Evolutionary conservation across 2,113 vertebrate species (phyloP), one percentile per base, ranked within the genome.

Genomic region (Xiphias gladius): DNA sequence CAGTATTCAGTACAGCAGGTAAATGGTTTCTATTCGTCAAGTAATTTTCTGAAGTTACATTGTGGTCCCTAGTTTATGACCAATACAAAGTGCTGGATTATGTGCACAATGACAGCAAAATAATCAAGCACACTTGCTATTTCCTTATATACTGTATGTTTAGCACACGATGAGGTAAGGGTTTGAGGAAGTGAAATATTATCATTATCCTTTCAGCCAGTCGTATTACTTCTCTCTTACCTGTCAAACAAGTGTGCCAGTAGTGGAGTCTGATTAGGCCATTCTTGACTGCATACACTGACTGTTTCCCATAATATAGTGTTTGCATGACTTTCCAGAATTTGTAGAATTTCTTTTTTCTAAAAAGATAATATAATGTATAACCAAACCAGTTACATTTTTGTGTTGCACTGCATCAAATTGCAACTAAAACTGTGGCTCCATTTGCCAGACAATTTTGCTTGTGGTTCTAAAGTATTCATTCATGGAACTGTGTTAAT

Each of bases 21-120:
- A 41, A 80, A 63, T 28, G 58, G 62, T 55, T 75, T 2, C 32
- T 37, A 19, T 72, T 55, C 59, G 86, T 79, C 75, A 35, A 73
- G 73, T 2, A 37, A 4, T 65, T 82, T 73, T 70, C 50, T 69
- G 32, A 72, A 24, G 28, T 61, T 62, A 24, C 41, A 50, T 22
- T 59, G 24, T 43, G 8, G 59, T 43, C 22, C 30, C 6, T 73
- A 28, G 79, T 80, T 82, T 63, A 72, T 59, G 59, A 70, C 19
- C 35, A 57, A 22, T 52, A 24, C 37, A 24, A 67, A 80, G 59
- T 61, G 66, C 46, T 39, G 3, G 17, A 14, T 66, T 62, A 55
- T 73, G 8, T 68, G 4, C 39, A 57, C 65, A 76, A 62, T 30
- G 59, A 73, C 64, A 68, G 11, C 6, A 2, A 48, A 16, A 30